Percentiles rank a stretch among this genome's conserved stretches.
Evolutionary conservation across 2,888 invertebrate species (phyloP).

Genomic region (Parelbella ahira): DNA sequence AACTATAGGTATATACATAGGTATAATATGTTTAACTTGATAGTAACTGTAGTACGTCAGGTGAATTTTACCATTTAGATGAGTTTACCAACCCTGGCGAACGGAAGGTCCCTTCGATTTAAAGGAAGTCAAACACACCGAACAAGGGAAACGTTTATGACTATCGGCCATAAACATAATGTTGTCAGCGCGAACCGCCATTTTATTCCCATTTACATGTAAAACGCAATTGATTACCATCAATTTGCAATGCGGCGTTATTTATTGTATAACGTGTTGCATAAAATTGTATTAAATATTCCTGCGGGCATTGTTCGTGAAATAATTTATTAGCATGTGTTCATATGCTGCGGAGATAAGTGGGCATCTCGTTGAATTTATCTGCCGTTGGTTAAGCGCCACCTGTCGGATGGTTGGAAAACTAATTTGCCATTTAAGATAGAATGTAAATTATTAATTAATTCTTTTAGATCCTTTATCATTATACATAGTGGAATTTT

Average conservation of each 20-base stretch:
- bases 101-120: slow-evolving; percentile 19
- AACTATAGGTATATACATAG: no score
- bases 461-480: no score
- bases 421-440: slow-evolving; percentile 5
- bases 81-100: slow-evolving; percentile 18
- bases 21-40: no score
- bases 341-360: slow-evolving; percentile 14
- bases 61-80: slow-evolving; percentile 18
- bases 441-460: no score
- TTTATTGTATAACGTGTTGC: slow-evolving; percentile 42
- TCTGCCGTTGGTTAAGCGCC: not conserved
- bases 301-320: slow-evolving; percentile 21
- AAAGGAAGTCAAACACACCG: slow-evolving; percentile 20
- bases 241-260: slow-evolving; percentile 38
- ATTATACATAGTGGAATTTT: no score
- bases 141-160: slow-evolving; percentile 14
- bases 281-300: slow-evolving; percentile 25
- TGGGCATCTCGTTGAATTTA: slow-evolving; percentile 7
- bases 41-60: no score
- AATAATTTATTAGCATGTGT: slow-evolving; percentile 14
- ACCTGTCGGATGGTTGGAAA: slow-evolving; percentile 1
- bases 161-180: slow-evolving; percentile 17
- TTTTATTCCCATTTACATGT: slow-evolving; percentile 53
- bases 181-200: slow-evolving; percentile 32
- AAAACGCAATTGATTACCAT: slow-evolving; percentile 48